A percentile compares a stretch with the other conserved stretches of the same genome.
These are phyloP conservation scores for Luidia sarsii DNA, from an alignment of 53 echinoderm and acorn worm genomes.

Conservation along the genomic window DNA sequence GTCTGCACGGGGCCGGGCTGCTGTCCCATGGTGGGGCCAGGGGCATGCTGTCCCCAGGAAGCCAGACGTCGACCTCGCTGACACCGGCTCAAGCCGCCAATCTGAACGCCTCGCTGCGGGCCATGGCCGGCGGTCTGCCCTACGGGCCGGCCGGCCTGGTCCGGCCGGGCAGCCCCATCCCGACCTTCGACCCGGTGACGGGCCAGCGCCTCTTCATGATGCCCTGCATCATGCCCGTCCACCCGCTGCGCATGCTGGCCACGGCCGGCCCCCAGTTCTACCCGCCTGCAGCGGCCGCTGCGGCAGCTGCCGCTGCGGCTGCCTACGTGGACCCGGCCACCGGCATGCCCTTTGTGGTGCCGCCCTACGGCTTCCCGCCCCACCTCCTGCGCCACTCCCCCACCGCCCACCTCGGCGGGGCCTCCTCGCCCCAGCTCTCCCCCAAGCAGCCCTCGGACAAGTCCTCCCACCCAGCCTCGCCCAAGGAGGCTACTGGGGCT, in stretches of 20 bases:
- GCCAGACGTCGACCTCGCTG: constrained; percentile 58
- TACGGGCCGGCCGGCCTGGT: constrained; percentile 53
- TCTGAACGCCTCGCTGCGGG: constrained; percentile 43
- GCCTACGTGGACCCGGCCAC: constrained; percentile 67
- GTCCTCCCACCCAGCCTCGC: constrained; percentile 32
- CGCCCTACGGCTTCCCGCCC: constrained; percentile 40
- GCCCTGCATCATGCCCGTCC: constrained; percentile 76
- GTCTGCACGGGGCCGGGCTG: constrained; percentile 54
- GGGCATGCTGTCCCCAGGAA: constrained; percentile 62
- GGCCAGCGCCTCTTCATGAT: constrained; percentile 77
- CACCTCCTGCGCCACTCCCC: constrained; percentile 40
- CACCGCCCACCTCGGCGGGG: constrained; percentile 12
- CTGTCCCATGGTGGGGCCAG: constrained; percentile 48
- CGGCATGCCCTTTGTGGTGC: constrained; percentile 25
- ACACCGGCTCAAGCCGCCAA: constrained; percentile 56
- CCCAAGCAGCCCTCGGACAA: constrained; percentile 53
- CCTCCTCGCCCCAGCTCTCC: constrained; percentile 56
- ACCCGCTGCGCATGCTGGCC: constrained; percentile 63
- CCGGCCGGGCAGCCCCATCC: constrained; percentile 86
- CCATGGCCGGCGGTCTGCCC: constrained; percentile 53
- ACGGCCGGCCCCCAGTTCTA: constrained; percentile 35
- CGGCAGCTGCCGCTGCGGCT: constrained; percentile 46
- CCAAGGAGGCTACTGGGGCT: constrained; percentile 18
- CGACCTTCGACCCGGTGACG: constrained; percentile 77
- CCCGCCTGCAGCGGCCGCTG: constrained; percentile 55